phyloP scores from a whole-genome alignment of 1,140 invertebrate species.

The Diuraphis noxia region DNA sequence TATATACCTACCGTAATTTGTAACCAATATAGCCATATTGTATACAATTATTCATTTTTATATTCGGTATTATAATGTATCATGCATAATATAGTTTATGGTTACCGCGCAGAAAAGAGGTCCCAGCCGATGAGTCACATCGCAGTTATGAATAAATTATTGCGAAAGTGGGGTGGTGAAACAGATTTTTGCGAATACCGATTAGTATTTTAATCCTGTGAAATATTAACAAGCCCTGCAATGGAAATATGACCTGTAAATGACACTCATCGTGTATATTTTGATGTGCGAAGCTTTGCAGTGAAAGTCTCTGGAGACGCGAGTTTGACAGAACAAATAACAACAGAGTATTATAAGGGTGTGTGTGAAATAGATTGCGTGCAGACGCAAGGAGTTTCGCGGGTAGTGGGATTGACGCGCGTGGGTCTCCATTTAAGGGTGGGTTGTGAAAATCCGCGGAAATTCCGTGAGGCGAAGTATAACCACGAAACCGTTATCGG shows the following conservation, averaged over 20 bases:
- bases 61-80: neutral
- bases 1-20: no score
- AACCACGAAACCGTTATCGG: neutral
- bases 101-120: neutral
- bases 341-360: constrained; percentile 8
- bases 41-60: neutral
- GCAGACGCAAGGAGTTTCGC: neutral
- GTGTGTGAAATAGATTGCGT: neutral
- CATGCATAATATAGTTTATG: neutral
- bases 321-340: neutral
- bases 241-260: constrained; percentile 29
- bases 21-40: neutral
- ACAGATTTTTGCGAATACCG: constrained; percentile 3
- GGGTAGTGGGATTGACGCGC: neutral
- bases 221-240: constrained; percentile 21
- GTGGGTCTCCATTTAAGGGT: neutral
- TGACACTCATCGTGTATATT: constrained; percentile 25
- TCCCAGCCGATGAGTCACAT: neutral
- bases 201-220: constrained; percentile 32
- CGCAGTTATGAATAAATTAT: constrained; percentile 26
- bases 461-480: neutral
- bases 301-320: constrained; percentile 20
- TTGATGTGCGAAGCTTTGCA: neutral
- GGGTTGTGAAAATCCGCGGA: neutral
- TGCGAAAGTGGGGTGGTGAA: neutral